Evolutionary conservation across 2,888 invertebrate genomes (phyloP).

Genomic region (Nematopogon swammerdamellus): DNA sequence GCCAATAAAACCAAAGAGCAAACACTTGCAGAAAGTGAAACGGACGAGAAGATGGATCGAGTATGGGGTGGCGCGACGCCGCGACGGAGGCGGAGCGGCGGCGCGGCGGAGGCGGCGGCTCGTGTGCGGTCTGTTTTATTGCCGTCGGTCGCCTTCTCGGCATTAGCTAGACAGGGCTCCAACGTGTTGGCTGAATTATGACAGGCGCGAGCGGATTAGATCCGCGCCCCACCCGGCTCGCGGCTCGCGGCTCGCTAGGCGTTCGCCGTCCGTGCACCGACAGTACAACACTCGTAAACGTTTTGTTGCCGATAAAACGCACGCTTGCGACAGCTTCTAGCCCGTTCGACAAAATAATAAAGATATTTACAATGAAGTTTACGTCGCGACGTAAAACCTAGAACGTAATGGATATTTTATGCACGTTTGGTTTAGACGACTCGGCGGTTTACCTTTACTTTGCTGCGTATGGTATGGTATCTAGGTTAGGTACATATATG

Average conservation of each 20-base stretch:
- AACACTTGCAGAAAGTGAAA: neutral
- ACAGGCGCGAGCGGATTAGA: neutral
- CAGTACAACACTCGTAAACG: constrained; percentile 1
- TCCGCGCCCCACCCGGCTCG: neutral
- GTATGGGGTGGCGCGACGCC: neutral
- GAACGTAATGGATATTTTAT: constrained; percentile 2
- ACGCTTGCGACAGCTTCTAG: constrained; percentile 1
- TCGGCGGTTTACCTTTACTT: neutral
- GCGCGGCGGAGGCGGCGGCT: no score
- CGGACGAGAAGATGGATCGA: neutral
- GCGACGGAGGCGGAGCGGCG: no score
- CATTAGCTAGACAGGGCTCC: neutral
- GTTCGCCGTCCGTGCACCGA: no score
- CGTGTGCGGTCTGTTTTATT: neutral
- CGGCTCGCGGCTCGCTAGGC: no score
- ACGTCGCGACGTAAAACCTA: neutral
- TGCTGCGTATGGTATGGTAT: no score
- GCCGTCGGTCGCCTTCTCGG: neutral
- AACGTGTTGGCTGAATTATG: neutral
- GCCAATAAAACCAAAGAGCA: no score
- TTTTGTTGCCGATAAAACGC: constrained; percentile 3
- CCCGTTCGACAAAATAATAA: constrained; percentile 1
- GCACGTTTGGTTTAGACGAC: neutral
- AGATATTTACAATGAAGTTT: constrained; percentile 3
- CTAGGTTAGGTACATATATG: no score